phyloP scores from a whole-genome alignment of 1,140 invertebrate genomes.

The Rhagoletis pomonella region DNA sequence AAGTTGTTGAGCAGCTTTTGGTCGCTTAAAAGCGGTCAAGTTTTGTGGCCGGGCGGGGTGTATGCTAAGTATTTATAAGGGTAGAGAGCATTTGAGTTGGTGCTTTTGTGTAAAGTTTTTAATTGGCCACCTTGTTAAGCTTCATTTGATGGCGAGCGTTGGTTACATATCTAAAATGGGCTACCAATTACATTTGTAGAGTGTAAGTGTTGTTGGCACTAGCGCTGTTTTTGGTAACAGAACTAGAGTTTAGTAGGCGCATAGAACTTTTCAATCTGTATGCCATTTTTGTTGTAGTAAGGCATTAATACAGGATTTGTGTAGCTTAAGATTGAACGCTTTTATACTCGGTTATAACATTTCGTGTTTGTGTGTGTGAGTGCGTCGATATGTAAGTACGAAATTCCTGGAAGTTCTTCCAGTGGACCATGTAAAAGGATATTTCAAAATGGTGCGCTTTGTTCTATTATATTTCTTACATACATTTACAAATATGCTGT shows the following conservation, averaged over 20 bases:
- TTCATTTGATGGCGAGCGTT: conserved; percentile 39
- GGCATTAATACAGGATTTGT: conserved; percentile 4
- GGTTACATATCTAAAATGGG: neutral
- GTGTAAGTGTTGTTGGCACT: neutral
- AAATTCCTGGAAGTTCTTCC: too few species aligned
- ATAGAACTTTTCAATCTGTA: neutral
- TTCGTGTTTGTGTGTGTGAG: neutral
- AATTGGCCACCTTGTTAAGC: conserved; percentile 41
- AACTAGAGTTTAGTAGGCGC: neutral
- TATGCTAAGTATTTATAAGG: neutral
- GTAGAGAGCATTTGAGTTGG: neutral
- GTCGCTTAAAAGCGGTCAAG: conserved; percentile 21
- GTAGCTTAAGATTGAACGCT: conserved; percentile 23
- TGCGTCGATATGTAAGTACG: too few species aligned
- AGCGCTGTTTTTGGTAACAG: neutral
- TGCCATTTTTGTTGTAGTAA: neutral
- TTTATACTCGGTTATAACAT: neutral
- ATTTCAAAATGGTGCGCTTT: too few species aligned
- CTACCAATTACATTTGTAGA: neutral
- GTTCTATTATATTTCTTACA: too few species aligned
- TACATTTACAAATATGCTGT: too few species aligned
- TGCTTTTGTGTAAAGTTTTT: conserved; percentile 44
- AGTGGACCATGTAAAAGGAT: too few species aligned
- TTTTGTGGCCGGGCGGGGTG: neutral
- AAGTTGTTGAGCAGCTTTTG: conserved; percentile 16